phyloP scores from a whole-genome alignment of 2,113 vertebrate genomes.

The Scatophagus argus region DNA sequence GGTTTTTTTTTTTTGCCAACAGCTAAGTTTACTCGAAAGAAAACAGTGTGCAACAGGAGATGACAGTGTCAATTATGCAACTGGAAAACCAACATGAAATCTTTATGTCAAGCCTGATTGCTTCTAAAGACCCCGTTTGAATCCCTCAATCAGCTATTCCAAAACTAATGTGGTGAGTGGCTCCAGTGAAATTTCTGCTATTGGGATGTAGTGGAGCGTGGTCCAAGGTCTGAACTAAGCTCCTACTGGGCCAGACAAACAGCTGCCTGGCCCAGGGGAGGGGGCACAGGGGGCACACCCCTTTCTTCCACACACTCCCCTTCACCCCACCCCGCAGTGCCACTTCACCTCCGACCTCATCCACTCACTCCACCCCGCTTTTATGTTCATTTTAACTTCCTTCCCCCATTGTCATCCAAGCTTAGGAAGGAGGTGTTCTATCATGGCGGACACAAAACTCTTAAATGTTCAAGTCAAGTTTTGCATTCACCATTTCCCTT shows the following conservation, averaged over 20 bases:
- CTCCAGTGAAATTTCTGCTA: conserved; percentile 67
- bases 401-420: conserved; percentile 72
- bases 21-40: conserved; percentile 36
- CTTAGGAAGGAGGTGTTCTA: conserved; percentile 70
- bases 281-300: conserved; percentile 53
- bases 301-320: conserved; percentile 75
- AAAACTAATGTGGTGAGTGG: conserved; percentile 75
- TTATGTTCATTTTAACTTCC: conserved; percentile 81
- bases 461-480: conserved; percentile 32
- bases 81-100: conserved; percentile 70
- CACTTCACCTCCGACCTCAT: conserved; percentile 84
- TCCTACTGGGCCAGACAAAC: conserved; percentile 81
- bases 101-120: conserved; percentile 56
- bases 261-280: conserved; percentile 73
- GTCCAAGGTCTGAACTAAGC: conserved; percentile 74
- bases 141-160: conserved; percentile 65
- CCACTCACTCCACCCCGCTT: conserved; percentile 77
- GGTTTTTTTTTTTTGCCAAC: conserved; percentile 14
- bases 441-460: conserved; percentile 64
- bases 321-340: conserved; percentile 70
- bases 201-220: conserved; percentile 83
- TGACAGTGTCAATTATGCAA: conserved; percentile 36
- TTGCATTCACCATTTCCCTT: conserved; percentile 10
- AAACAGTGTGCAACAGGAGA: conserved; percentile 59
- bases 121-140: conserved; percentile 51